phyloP scores from a whole-genome alignment of 2,888 invertebrate species.

The Lasioglossum lativentre region DNA sequence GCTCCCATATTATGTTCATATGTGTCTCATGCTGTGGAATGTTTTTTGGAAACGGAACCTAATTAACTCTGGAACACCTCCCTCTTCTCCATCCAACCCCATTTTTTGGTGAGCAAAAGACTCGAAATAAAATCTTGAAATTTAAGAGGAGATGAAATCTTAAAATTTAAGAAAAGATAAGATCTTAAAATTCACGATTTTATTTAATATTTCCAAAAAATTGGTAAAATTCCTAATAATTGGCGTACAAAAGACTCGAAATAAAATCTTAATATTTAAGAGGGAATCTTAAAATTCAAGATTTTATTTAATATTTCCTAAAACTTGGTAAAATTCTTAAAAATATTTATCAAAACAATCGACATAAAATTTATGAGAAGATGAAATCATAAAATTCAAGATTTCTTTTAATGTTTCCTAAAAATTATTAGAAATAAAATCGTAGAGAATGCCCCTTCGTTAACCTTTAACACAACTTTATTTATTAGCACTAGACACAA shows the following conservation, averaged over 20 bases:
- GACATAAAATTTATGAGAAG: too few species aligned
- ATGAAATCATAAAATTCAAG: background rate
- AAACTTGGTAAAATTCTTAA: too few species aligned
- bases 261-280: background rate
- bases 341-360: too few species aligned
- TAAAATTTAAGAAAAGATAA: fast-evolving
- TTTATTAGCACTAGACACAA: too few species aligned
- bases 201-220: background rate
- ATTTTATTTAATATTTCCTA: too few species aligned
- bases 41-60: background rate
- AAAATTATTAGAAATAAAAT: too few species aligned
- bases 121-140: background rate
- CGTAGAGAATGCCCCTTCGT: too few species aligned
- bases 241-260: too few species aligned
- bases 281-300: too few species aligned
- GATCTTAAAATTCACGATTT: background rate
- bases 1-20: background rate
- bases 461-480: too few species aligned
- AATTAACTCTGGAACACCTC: background rate
- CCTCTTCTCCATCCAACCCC: background rate
- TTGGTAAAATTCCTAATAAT: background rate
- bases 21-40: background rate
- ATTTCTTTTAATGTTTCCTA: background rate
- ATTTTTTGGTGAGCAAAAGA: background rate
- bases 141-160: background rate